Evolutionary conservation across 2,113 vertebrate genomes (phyloP), one percentile per base, ranked within the genome.

Genomic region (Salvelinus namaycush): DNA sequence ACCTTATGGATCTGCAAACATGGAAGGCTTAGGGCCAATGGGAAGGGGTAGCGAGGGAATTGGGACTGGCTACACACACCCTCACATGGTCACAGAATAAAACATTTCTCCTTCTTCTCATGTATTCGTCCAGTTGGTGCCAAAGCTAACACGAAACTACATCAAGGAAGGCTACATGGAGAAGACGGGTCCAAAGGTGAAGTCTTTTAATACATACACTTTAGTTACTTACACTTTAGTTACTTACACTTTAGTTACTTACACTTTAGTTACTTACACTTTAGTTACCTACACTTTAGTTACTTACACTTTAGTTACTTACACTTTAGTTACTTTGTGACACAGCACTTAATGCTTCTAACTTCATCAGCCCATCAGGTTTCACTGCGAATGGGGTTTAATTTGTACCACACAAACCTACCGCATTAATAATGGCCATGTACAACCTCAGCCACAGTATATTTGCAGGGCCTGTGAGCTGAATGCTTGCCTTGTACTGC

Each of bases 101-200:
- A 2, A 72, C 3, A 76, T 72, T 54, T 24, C 11, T 27, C 22
- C 54, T 76, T 70, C 49, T 86, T 39, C 67, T 68, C 29, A 2
- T 68, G 51, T 54, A 68, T 84, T 82, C 80, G 81, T 60, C 16
- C 83, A 97, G 96, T 84, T 97, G 73, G 75, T 95, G 87, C 93
- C 95, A 77, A 93, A 91, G 82, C 90, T 97, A 82, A 96, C 96
- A 76, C 94, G 96, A 89, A 94, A 93, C 89, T 98, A 94, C 79
- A 76, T 91, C 72, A 95, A 95, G 87, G 94, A 96, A 90, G 96
- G 96, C 29, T 96, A 93, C 88, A 97, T 97, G 96, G 95, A 97
- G 86, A 97, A 97, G 88, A 98, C 96, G 0, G 96, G 96, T 26
- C 96, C 96, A 64, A 97, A 94, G 93, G 96, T 92, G 77, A 83